phyloP scores from a whole-genome alignment of 2,888 invertebrate species.

The Apoda limacodes region DNA sequence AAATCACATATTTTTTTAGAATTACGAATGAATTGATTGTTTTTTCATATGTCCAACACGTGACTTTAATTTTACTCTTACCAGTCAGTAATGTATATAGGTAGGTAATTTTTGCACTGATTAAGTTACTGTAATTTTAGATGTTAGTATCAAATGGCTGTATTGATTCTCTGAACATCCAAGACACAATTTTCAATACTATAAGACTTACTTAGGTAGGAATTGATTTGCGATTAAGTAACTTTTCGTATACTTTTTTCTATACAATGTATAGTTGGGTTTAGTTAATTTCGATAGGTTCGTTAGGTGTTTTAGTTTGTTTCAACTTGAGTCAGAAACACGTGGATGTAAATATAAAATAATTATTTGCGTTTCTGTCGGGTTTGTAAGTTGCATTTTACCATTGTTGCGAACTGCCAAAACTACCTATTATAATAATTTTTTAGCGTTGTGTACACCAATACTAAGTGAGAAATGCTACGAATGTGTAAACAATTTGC shows the following conservation, averaged over 20 bases:
- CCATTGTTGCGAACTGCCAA: constrained; percentile 68
- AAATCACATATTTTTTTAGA: no score
- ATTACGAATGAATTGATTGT: no score
- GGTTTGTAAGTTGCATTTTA: constrained; percentile 60
- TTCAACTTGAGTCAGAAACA: constrained; percentile 27
- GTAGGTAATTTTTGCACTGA: constrained; percentile 59
- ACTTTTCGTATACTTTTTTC: constrained; percentile 25
- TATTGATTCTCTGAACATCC: constrained; percentile 43
- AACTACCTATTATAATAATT: constrained; percentile 61
- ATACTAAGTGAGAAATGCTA: no score
- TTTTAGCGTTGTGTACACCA: no score
- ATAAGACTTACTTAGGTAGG: constrained; percentile 39
- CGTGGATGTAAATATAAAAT: constrained; percentile 57
- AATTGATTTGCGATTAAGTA: constrained; percentile 30
- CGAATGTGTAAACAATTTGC: no score
- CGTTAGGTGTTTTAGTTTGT: constrained; percentile 34
- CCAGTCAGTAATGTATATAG: constrained; percentile 53
- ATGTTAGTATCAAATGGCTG: constrained; percentile 51
- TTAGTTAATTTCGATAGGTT: constrained; percentile 32
- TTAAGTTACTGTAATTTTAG: constrained; percentile 51
- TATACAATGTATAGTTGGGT: constrained; percentile 38
- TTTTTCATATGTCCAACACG: no score
- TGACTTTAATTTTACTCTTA: no score
- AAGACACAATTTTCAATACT: constrained; percentile 36
- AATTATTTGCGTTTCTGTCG: constrained; percentile 47